Evolutionary conservation across 2,113 vertebrate species (phyloP), one percentile per base, ranked within the genome.

Genomic region (Anarrhichthys ocellatus): DNA sequence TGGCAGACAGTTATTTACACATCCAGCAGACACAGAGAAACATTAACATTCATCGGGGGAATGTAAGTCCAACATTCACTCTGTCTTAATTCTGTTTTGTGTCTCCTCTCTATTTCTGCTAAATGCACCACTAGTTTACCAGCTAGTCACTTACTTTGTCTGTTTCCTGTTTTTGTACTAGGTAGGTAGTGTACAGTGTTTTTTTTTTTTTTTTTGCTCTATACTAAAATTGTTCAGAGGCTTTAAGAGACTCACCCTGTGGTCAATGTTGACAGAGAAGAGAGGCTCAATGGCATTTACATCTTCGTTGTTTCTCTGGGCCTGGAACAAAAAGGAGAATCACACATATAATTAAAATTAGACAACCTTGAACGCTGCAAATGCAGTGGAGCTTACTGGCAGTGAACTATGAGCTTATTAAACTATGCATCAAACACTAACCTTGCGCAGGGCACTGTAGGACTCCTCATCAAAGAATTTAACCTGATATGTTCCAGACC

Each of bases 381-480:
- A 40, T 13, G 61, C 29, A 72, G 10, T 17, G 1, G n/a, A 76
- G 9, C 17, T 59, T 2, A 73, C 17, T 13, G 38, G 29, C 46
- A 73, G 7, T 17, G 40, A 66, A 64, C 5, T 7, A 0, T 69
- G 24, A 81, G 29, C 3, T 61, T 24, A 66, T 67, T 10, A 10
- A 52, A 17, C 9, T 13, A 15, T 0, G 10, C 15, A 17, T 42
- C 22, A 56, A 2, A 75, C 32, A 82, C 88, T 10, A n/a, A 95
- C 96, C 96, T 97, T 97, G 70, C 96, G 94, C 76, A 98, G 85
- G 29, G 94, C 84, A 20, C 96, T 97, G 87, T 97, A 98, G 1
- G 97, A 97, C 78, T 98, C 97, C 85, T 98, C 97, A 4, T 98
- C 97, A 0, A 97, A 98, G 94, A 98, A 98, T 73, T 97, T 97